Evolutionary conservation across 2,888 invertebrate genomes (phyloP), one percentile per base, ranked within the genome.

Genomic region (Silvanus unidentatus): DNA sequence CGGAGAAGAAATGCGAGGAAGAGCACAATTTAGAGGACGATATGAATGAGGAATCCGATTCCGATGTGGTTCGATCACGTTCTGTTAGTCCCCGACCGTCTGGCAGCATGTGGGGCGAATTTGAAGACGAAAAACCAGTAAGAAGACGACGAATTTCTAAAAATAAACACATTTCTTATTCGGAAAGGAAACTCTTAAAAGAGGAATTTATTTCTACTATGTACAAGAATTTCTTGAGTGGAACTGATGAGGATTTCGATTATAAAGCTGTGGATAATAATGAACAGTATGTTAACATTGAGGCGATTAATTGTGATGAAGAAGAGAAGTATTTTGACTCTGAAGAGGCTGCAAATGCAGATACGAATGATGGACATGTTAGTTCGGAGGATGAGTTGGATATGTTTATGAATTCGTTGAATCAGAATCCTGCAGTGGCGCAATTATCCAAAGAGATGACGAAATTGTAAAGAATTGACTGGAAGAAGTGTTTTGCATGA

Each of bases 291-390:
- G 94, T 95, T 69, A 79, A 82, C 58, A 66, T 85, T 49, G 83
- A 84, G 46, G 77, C 86, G 42, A 70, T 82, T 47, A 81, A 81
- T 34, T 83, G 82, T 59, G 94, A 95, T 71, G 87, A 84, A 54
- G 91, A 95, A 70, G 94, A 95, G 58, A 84, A 82, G 63, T 95
- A 95, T 69, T 95, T 95, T 74, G 91, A 92, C 68, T 82, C 84
- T 2, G 91, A 91, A 67, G 79, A 81, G 16, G 82, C 85, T 52
- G 81, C 83, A 52, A 74, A 74, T 34, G 57, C 54, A 44, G 58
- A 59, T 12, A 55, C 59, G 39, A 59, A 60, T 38, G 52, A 49
- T 22, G 38, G 34, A n/a, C 43, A 50, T 13, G 61, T 60, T 22
- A 63, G 64, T 50, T 67, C 67, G 11, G 78, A 78, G 59, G 88